Evolutionary conservation across 2,888 invertebrate species (phyloP), one percentile per base, ranked within the genome.

Genomic region (Glyphotaelius pellucidus): DNA sequence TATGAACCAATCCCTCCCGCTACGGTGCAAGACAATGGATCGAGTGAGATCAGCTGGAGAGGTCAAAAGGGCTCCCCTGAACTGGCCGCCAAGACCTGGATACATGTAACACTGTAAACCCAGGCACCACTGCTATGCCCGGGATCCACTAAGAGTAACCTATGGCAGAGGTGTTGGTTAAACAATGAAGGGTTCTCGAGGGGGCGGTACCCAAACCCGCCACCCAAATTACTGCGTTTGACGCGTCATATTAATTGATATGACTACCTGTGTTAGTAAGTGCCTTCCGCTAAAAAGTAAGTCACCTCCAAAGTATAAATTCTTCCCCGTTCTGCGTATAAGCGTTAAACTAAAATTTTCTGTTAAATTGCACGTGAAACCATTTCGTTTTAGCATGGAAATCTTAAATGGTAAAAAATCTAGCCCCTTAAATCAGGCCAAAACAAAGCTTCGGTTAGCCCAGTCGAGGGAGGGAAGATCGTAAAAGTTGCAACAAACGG

Each of bases 291-390:
- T 67, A 25, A n/a, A n/a, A 67, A 67, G 67, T 67, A 25, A 67
- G 5, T n/a, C 9, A n/a, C 2, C 67, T 67, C n/a, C n/a, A 25
- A 89, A 35, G 88, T 80, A 89, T 79, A 35, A 35, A 89, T 89
- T 80, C 80, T n/a, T 42, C n/a, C 1, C 38, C 88, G 79, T 32
- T 32, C 31, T 25, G 38, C 89, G 35, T 89, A n/a, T 89, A 80
- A 89, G 88, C 88, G 31, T 91, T 90, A 91, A 92, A 92, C 83
- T 91, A 92, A 92, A 93, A 92, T 91, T 90, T 87, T 92, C 90
- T 91, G 93, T 92, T 93, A 93, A 93, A 93, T 93, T 93, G 93
- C 93, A 93, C 93, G 93, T 93, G 80, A 93, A 93, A 90, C 91
- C 91, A 92, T 93, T 93, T 42, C 88, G 86, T 92, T 93, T 92